Evolutionary conservation across 2,113 vertebrate species (phyloP).

Genomic region (Atlantisia rogersi): DNA sequence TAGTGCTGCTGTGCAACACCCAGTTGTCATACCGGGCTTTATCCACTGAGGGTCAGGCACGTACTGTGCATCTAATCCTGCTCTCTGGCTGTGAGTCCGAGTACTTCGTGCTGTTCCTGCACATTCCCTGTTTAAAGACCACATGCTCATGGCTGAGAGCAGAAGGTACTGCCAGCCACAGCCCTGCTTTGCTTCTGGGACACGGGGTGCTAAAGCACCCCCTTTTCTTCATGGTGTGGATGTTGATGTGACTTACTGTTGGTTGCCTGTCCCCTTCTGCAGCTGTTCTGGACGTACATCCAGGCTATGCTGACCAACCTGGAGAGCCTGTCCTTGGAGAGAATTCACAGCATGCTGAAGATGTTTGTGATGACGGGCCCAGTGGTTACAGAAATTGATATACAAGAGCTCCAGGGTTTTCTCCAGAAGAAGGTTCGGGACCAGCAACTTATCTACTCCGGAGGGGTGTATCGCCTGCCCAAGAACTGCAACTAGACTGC

Average conservation of each 20-base stretch:
- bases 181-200: neutral
- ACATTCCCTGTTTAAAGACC: neutral
- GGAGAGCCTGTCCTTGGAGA: conserved; percentile 94
- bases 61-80: neutral
- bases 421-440: conserved; percentile 94
- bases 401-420: conserved; percentile 92
- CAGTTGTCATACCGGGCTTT: neutral
- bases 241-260: neutral
- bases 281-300: conserved; percentile 99
- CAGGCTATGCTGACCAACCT: conserved; percentile 99
- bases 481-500: conserved; percentile 75
- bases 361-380: conserved; percentile 96
- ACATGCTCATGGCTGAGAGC: neutral
- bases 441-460: conserved; percentile 88
- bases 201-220: neutral
- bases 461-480: conserved; percentile 93
- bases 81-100: neutral
- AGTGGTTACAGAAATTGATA: conserved; percentile 90
- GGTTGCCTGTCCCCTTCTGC: neutral
- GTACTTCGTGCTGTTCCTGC: neutral
- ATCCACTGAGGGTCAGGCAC: conserved; percentile 10
- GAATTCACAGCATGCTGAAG: conserved; percentile 97
- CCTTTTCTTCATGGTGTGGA: neutral
- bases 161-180: neutral
- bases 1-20: neutral